Percentiles rank a stretch among this genome's conserved stretches.
phyloP scores from a whole-genome alignment of 2,888 invertebrate species.

The Apotomis betuletana region DNA sequence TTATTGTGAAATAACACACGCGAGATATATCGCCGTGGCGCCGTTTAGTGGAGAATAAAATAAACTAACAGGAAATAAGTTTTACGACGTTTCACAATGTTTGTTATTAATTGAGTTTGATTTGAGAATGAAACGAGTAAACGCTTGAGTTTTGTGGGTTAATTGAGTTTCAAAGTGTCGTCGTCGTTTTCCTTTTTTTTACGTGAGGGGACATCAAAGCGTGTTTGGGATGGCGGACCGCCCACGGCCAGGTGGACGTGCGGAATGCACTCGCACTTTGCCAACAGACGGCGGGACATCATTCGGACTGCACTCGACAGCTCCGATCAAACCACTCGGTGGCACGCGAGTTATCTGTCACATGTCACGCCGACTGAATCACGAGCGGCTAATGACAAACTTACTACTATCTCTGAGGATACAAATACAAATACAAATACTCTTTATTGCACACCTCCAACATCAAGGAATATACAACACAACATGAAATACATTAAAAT shows the following conservation, averaged over 20 bases:
- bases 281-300: constrained; percentile 61
- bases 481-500: too few species aligned
- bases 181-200: constrained; percentile 55
- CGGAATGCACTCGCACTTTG: constrained; percentile 59
- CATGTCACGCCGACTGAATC: constrained; percentile 50
- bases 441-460: too few species aligned
- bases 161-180: constrained; percentile 56
- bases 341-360: constrained; percentile 59
- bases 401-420: constrained; percentile 31
- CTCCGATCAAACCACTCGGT: constrained; percentile 55
- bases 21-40: constrained; percentile 12
- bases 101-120: constrained; percentile 22
- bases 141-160: constrained; percentile 54
- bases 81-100: constrained; percentile 24
- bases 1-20: constrained; percentile 25
- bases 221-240: constrained; percentile 58
- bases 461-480: too few species aligned
- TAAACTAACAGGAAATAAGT: constrained; percentile 12
- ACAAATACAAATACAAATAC: too few species aligned
- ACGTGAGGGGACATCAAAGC: constrained; percentile 61
- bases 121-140: constrained; percentile 5
- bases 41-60: constrained; percentile 29
- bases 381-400: constrained; percentile 43
- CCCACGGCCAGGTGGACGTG: constrained; percentile 72
- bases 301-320: constrained; percentile 53